Percentiles rank a stretch among this genome's conserved stretches.
Conservation (phyloP, 2,113 vertebrate species). For the Sceloporus tristichus region DNA sequence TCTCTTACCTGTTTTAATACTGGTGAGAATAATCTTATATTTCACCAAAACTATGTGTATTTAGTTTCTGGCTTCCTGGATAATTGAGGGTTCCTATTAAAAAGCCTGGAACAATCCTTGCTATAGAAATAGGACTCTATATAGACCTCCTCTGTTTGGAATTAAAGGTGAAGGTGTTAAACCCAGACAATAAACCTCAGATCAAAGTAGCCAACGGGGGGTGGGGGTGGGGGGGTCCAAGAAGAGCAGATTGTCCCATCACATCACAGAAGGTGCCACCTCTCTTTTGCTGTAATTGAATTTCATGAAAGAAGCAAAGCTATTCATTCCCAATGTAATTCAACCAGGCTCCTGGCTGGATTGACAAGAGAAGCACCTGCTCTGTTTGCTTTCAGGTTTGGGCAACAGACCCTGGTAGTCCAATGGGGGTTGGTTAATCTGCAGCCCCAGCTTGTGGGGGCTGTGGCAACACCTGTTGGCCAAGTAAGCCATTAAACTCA, state of each 20-base stretch:
- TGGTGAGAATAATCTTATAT: slow-evolving; percentile 56
- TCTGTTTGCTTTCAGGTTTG: slow-evolving; percentile 53
- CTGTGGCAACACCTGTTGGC: slow-evolving; percentile 69
- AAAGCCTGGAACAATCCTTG: slow-evolving; percentile 56
- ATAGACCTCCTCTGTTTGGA: slow-evolving; percentile 47
- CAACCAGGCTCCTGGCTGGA: slow-evolving; percentile 47
- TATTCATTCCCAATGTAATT: slow-evolving; percentile 69
- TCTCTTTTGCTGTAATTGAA: slow-evolving; percentile 64
- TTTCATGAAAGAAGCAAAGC: slow-evolving; percentile 62
- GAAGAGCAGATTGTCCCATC: slow-evolving; percentile 56
- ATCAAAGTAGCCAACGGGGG: slow-evolving; percentile 73
- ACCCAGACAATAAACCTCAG: slow-evolving; percentile 63
- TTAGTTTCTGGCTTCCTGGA: slow-evolving; percentile 59
- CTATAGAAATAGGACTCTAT: slow-evolving; percentile 23
- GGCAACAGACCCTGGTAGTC: slow-evolving; percentile 30
- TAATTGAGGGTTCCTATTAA: slow-evolving; percentile 73
- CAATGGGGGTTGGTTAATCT: slow-evolving; percentile 69
- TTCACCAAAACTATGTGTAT: slow-evolving; percentile 60
- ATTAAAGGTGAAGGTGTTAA: slow-evolving; percentile 67
- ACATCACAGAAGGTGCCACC: slow-evolving; percentile 46
- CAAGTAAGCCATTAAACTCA: slow-evolving; percentile 67
- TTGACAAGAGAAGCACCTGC: slow-evolving; percentile 66
- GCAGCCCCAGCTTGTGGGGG: slow-evolving; percentile 57
- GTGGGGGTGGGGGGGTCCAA: slow-evolving; percentile 52
- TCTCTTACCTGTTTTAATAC: slow-evolving; percentile 51